Percentiles rank a stretch among this genome's conserved stretches.
Conservation (phyloP, 2,113 vertebrate species). For the Hemiprocne comata region DNA sequence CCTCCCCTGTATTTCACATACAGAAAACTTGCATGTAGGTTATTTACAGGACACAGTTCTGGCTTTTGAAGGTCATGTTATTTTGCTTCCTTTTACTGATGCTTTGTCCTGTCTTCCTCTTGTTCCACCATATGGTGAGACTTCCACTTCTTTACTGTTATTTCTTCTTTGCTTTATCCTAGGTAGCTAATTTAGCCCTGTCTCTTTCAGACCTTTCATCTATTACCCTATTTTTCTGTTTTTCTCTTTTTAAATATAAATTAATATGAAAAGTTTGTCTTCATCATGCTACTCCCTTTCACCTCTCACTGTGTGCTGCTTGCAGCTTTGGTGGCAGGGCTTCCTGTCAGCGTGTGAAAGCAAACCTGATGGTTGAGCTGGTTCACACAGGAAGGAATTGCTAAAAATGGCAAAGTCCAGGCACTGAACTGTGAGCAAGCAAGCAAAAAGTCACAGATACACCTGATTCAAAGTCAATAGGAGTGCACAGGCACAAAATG, state of each 20-base stretch:
- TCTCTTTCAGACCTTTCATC: background rate
- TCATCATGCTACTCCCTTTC: background rate
- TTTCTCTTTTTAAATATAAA: background rate
- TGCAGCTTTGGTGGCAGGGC: background rate
- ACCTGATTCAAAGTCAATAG: background rate
- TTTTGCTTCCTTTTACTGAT: background rate
- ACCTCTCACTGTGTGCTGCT: background rate
- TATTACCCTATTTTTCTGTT: background rate
- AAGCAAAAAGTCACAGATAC: background rate
- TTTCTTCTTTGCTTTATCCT: background rate
- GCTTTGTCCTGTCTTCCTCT: background rate
- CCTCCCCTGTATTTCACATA: background rate
- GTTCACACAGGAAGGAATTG: conserved; percentile 48
- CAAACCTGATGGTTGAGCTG: background rate
- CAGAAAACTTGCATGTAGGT: background rate
- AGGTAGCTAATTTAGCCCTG: background rate
- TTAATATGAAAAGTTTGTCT: background rate
- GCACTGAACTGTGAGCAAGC: background rate
- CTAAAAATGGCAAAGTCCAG: background rate
- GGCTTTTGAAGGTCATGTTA: background rate
- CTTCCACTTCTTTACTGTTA: background rate
- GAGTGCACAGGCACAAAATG: background rate
- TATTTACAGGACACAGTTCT: background rate
- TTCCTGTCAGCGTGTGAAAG: conserved; percentile 50
- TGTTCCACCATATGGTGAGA: background rate